Percentiles rank a stretch among this genome's conserved stretches.
phyloP scores from a whole-genome alignment of 2,113 vertebrate species.

The Lycaon pictus region DNA sequence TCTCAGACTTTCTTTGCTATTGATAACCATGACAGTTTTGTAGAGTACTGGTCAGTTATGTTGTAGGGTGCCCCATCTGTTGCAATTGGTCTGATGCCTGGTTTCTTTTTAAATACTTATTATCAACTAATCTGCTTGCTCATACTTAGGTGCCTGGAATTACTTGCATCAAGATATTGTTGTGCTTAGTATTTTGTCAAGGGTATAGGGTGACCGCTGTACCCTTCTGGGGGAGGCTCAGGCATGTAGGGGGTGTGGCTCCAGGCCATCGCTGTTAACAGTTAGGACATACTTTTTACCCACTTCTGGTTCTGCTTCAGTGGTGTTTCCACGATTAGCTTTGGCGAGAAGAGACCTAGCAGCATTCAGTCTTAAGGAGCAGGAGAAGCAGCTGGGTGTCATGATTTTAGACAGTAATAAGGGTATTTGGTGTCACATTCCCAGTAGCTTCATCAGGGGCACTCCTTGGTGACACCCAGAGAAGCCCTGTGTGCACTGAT shows the following conservation, averaged over 20 bases:
- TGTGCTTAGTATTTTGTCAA: neutral
- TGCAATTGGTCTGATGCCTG: neutral
- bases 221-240: neutral
- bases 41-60: neutral
- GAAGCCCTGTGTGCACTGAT: neutral
- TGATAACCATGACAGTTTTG: neutral
- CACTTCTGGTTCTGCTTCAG: neutral
- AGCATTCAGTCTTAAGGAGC: neutral
- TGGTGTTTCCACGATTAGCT: neutral
- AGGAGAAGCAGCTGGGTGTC: neutral
- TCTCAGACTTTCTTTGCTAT: constrained; percentile 4
- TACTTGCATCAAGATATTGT: neutral
- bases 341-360: neutral
- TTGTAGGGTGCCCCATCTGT: neutral
- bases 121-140: neutral
- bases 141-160: neutral
- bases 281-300: neutral
- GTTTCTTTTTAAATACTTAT: neutral
- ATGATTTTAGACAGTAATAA: neutral
- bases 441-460: neutral
- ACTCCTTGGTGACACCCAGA: neutral
- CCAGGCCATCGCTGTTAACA: neutral
- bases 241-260: neutral
- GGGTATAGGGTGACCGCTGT: neutral
- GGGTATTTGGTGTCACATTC: neutral